Evolutionary conservation across 1,140 invertebrate species (phyloP).

Genomic region (Halesus radiatus): DNA sequence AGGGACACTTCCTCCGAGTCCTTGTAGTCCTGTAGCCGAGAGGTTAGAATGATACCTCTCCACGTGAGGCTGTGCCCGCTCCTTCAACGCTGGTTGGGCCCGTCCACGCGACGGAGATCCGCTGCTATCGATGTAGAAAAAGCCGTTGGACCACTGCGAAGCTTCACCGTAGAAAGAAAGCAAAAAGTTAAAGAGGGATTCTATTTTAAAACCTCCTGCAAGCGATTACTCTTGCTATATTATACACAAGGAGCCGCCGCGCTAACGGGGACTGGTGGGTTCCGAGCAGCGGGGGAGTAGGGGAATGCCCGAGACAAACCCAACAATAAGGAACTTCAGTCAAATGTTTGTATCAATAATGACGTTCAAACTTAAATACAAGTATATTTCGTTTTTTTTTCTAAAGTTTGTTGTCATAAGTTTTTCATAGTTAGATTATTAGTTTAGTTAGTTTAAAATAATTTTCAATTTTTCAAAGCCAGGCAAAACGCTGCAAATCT

Average conservation of each 20-base stretch:
- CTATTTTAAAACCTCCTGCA: slow-evolving; percentile 52
- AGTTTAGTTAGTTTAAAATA: too few relatives aligned
- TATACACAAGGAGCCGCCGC: slow-evolving; percentile 19
- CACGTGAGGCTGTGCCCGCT: background rate
- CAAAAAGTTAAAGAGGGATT: slow-evolving; percentile 51
- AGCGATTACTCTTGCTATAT: slow-evolving; percentile 50
- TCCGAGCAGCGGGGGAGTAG: background rate
- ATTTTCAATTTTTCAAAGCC: too few relatives aligned
- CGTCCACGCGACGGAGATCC: too few relatives aligned
- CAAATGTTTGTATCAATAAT: too few relatives aligned
- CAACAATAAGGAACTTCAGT: too few relatives aligned
- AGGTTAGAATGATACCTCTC: background rate
- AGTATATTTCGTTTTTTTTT: too few relatives aligned
- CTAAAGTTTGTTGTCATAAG: too few relatives aligned
- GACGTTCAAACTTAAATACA: too few relatives aligned
- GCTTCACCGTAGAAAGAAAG: slow-evolving; percentile 48
- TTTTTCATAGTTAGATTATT: too few relatives aligned
- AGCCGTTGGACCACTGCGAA: slow-evolving; percentile 51
- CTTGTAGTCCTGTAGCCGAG: background rate
- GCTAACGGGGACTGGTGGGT: background rate
- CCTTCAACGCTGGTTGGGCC: too few relatives aligned
- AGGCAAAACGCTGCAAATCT: too few relatives aligned
- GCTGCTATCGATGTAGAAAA: slow-evolving; percentile 39
- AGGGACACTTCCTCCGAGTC: background rate
- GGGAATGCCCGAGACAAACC: too few relatives aligned